A percentile compares a stretch with the other conserved stretches of the same genome.
phyloP scores from a whole-genome alignment of 2,888 invertebrate genomes.

The Clusia tigrina region DNA sequence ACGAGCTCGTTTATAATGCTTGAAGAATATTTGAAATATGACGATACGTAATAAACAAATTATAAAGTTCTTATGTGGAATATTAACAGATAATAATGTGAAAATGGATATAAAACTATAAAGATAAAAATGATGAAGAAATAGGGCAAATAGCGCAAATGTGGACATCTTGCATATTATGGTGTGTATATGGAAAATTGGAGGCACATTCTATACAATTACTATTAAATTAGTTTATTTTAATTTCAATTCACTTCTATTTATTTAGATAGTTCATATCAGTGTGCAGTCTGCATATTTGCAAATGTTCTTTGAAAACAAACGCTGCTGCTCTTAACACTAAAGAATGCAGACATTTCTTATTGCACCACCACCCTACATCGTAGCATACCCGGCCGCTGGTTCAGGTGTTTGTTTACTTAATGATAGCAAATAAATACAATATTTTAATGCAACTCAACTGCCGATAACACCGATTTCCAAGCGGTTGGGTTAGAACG shows the following conservation, averaged over 20 bases:
- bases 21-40: too few relatives aligned
- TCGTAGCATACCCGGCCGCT: not conserved
- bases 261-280: too few relatives aligned
- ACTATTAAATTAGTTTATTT: too few relatives aligned
- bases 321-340: too few relatives aligned
- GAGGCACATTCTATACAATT: too few relatives aligned
- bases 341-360: too few relatives aligned
- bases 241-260: too few relatives aligned
- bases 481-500: not conserved
- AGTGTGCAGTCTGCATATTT: too few relatives aligned
- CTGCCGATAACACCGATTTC: not conserved
- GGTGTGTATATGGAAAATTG: not conserved
- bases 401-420: slow-evolving; percentile 7
- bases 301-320: too few relatives aligned
- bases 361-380: too few relatives aligned
- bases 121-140: not conserved
- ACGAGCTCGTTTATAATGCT: too few relatives aligned
- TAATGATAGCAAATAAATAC: slow-evolving; percentile 15
- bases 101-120: not conserved
- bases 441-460: not conserved
- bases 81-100: not conserved
- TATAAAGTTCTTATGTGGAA: not conserved
- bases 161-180: not conserved
- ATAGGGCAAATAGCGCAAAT: not conserved
- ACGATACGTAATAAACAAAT: slow-evolving; percentile 2